phyloP scores from a whole-genome alignment of 2,113 vertebrate species.

The Ptychochromis oligacanthus region DNA sequence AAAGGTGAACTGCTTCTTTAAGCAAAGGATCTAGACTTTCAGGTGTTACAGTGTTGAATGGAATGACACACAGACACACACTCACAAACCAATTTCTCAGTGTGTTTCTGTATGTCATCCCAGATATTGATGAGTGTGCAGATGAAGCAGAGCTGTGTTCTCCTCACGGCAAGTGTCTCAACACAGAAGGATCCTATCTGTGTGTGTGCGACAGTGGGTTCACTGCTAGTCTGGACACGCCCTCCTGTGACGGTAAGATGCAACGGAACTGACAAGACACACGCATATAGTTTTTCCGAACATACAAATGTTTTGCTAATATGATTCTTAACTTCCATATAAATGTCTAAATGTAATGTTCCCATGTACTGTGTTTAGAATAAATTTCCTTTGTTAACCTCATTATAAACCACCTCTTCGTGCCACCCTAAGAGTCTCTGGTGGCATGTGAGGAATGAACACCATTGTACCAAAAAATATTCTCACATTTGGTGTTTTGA shows the following conservation, averaged over 20 bases:
- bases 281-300: not conserved
- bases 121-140: constrained; percentile 93
- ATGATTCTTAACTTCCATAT: not conserved
- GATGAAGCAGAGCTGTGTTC: constrained; percentile 84
- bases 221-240: constrained; percentile 76
- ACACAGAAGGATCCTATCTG: constrained; percentile 88
- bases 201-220: constrained; percentile 92
- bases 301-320: not conserved
- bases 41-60: not conserved
- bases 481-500: not conserved
- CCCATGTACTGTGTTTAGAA: no score
- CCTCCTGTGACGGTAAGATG: constrained; percentile 87
- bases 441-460: not conserved
- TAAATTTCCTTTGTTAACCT: no score
- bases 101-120: not conserved
- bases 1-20: constrained; percentile 80
- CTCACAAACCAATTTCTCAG: not conserved
- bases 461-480: no score
- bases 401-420: no score
- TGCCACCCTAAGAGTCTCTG: not conserved
- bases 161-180: constrained; percentile 88
- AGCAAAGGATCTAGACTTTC: not conserved
- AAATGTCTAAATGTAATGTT: not conserved
- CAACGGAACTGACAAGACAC: not conserved
- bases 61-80: not conserved